Conservation (phyloP, 2,888 invertebrate species). For the Sceliomorpha sp. region DNA sequence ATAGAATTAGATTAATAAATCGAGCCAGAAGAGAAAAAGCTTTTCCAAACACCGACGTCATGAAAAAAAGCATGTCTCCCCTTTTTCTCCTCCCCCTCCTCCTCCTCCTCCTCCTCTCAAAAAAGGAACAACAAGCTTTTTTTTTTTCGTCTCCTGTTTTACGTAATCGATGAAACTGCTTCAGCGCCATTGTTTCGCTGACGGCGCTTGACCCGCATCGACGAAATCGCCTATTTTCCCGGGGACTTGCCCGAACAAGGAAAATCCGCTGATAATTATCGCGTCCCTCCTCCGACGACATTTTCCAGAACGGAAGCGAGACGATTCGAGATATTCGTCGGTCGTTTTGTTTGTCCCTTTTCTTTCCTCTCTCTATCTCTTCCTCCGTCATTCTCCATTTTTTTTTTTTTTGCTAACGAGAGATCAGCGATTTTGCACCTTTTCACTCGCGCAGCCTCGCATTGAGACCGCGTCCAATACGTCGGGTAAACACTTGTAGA, state of each 20-base stretch:
- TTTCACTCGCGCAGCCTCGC: slow-evolving; percentile 44
- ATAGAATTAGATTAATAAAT: no score
- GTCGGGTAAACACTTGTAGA: slow-evolving; percentile 77
- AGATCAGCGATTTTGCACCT: slow-evolving; percentile 68
- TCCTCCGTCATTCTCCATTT: no score
- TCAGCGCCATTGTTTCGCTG: slow-evolving; percentile 52
- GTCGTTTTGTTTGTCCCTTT: no score
- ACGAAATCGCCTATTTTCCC: slow-evolving; percentile 44
- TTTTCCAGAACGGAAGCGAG: slow-evolving; percentile 32
- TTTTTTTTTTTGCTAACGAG: no score
- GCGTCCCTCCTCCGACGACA: slow-evolving; percentile 66
- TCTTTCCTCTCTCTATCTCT: no score
- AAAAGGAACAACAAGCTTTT: slow-evolving; percentile 1
- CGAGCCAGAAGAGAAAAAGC: no score
- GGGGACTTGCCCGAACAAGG: slow-evolving; percentile 21
- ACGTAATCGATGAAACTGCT: slow-evolving; percentile 19
- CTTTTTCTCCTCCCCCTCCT: background rate
- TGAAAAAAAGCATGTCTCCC: background rate
- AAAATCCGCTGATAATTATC: slow-evolving; percentile 66
- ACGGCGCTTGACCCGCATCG: slow-evolving; percentile 71
- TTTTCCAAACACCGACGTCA: no score
- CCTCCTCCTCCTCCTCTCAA: background rate
- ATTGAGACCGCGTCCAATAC: slow-evolving; percentile 21
- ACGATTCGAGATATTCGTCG: slow-evolving; percentile 3
- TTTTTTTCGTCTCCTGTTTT: slow-evolving; percentile 19